Percentiles rank a stretch among this genome's conserved stretches.
Evolutionary conservation across 2,797 vertebrate species (phyloP).

Genomic region (Tinamus major): DNA sequence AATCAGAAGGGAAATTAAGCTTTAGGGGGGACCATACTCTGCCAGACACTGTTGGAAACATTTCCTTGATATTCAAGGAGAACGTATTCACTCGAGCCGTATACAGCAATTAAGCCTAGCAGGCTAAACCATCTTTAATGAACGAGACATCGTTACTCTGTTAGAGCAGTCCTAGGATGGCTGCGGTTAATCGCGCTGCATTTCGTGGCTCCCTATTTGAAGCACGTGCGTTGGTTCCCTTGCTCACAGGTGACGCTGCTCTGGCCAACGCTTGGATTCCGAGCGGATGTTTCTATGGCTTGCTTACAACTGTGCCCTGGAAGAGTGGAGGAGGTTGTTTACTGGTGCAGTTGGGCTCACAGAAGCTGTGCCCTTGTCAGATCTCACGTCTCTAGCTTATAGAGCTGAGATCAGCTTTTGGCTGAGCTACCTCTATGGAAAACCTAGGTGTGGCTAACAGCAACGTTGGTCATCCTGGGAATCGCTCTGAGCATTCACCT

Average conservation of each 20-base stretch:
- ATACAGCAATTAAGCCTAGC: slow-evolving; percentile 33
- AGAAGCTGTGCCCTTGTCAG: neutral
- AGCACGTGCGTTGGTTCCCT: neutral
- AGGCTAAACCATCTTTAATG: slow-evolving; percentile 8
- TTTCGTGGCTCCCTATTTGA: neutral
- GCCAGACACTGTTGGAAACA: slow-evolving; percentile 61
- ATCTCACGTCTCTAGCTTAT: neutral
- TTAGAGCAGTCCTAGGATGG: neutral
- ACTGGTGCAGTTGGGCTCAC: rapidly evolving
- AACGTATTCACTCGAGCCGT: slow-evolving; percentile 36
- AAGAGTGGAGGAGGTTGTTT: neutral
- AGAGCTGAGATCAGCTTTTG: neutral
- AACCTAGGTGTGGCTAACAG: neutral
- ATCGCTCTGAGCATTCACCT: neutral
- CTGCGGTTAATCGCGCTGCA: neutral
- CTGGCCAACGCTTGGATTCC: neutral
- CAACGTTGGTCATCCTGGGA: rapidly evolving
- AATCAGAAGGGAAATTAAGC: slow-evolving; percentile 72
- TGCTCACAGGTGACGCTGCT: neutral
- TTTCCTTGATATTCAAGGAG: slow-evolving; percentile 51
- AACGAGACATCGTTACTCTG: neutral
- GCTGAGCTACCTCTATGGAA: neutral
- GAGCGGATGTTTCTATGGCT: neutral
- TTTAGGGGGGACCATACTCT: slow-evolving; percentile 51
- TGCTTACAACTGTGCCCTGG: neutral